phyloP scores from a whole-genome alignment of 2,797 vertebrate species.

The Orestias chungarensis region DNA sequence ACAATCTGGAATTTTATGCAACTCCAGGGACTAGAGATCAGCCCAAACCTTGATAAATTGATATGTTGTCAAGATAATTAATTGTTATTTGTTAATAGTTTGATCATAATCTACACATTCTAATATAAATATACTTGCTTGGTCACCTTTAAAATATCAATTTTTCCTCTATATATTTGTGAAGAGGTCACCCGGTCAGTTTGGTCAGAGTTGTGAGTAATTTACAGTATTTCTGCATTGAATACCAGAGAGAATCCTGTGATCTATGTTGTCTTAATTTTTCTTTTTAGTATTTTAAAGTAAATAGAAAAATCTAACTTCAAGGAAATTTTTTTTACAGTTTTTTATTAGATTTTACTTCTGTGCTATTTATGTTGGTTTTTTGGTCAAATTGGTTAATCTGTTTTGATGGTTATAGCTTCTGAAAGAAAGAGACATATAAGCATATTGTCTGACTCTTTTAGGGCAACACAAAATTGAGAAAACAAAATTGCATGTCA shows the following conservation, averaged over 20 bases:
- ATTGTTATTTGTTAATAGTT: background rate
- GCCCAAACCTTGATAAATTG: background rate
- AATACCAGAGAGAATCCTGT: background rate
- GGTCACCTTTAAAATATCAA: background rate
- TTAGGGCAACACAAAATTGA: too few species aligned
- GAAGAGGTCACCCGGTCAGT: background rate
- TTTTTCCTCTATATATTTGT: too few species aligned
- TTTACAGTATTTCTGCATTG: background rate
- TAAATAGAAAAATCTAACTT: too few species aligned
- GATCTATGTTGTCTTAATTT: background rate
- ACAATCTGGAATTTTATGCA: background rate
- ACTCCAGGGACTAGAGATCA: background rate
- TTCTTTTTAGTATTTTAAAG: too few species aligned
- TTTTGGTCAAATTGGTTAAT: background rate
- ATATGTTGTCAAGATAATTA: too few species aligned
- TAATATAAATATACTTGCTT: background rate
- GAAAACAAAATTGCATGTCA: background rate
- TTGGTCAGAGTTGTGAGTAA: background rate
- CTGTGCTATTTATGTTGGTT: background rate
- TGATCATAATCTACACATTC: background rate
- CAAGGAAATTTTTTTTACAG: background rate
- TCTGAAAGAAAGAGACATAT: background rate
- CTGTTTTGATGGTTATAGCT: background rate
- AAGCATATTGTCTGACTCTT: constrained; percentile 19
- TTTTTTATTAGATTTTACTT: background rate